phyloP scores from a whole-genome alignment of 2,888 invertebrate genomes.

The Liodrosophila aerea region DNA sequence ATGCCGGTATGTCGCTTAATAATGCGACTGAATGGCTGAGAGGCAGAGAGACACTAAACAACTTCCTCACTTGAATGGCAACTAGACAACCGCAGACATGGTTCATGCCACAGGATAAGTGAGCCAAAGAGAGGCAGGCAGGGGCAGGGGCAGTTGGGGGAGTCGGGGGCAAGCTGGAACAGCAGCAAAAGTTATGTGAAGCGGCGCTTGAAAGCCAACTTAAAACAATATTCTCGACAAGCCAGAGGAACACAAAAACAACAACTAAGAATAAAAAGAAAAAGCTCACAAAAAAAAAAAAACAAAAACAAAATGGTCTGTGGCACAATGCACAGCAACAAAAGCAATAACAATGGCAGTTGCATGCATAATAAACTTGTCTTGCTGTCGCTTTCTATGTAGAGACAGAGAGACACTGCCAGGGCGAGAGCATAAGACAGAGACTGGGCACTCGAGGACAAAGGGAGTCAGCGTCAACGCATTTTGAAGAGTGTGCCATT shows the following conservation, averaged over 20 bases:
- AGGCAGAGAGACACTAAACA: slow-evolving; percentile 52
- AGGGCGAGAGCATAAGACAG: slow-evolving; percentile 10
- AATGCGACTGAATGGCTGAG: slow-evolving; percentile 52
- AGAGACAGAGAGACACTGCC: background rate
- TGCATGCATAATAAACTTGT: slow-evolving; percentile 65
- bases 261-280: slow-evolving; percentile 1
- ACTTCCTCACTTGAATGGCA: slow-evolving; percentile 65
- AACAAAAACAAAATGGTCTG: slow-evolving; percentile 30
- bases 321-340: slow-evolving; percentile 42
- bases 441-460: slow-evolving; percentile 53
- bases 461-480: slow-evolving; percentile 61
- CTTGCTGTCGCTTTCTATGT: slow-evolving; percentile 38
- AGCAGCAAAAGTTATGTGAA: slow-evolving; percentile 32
- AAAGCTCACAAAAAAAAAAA: slow-evolving; percentile 20
- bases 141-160: background rate
- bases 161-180: background rate
- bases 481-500: slow-evolving; percentile 59
- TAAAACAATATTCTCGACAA: slow-evolving; percentile 53
- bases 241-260: slow-evolving; percentile 13
- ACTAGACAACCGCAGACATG: slow-evolving; percentile 52
- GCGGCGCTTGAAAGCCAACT: slow-evolving; percentile 55
- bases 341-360: slow-evolving; percentile 48
- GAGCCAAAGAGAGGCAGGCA: background rate
- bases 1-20: slow-evolving; percentile 53
- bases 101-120: slow-evolving; percentile 17